Evolutionary conservation across 2,888 invertebrate genomes (phyloP), one percentile per base, ranked within the genome.

Genomic region (Scaptodrosophila latifasciaeformis): DNA sequence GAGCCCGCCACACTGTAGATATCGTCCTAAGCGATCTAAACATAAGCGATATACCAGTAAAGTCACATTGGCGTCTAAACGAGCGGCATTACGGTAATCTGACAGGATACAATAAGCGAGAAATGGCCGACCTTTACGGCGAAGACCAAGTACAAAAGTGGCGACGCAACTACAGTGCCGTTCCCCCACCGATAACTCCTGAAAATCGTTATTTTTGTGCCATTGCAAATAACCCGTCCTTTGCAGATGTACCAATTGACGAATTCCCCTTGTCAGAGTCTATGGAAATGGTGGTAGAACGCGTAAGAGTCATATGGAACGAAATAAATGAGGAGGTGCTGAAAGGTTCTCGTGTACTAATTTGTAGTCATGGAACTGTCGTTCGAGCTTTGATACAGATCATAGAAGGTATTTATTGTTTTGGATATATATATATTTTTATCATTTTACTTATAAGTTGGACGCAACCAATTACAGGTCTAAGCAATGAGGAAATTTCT

Each of bases 51-150:
- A 85, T 95, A 61, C 91, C 92, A 0, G 86, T 92, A 5, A 83
- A 89, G 3, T 91, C 91, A 80, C 92, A 93, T 7, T 96, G 96
- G 96, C 89, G 95, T 10, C 87, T 96, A 21, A 95, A 95, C 77
- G 95, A 96, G 85, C 90, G 96, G 55, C 96, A 96, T 81, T 96
- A 95, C 76, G 96, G 96, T 46, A 93, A 93, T 34, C 89, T 96
- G 4, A 96, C 95, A 9, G 95, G 95, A 1, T 88, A 93, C 57
- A 93, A 95, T 81, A 96, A 96, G 84, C 90, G 92, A 0, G 93
- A 95, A 86, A 93, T 95, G 15, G 94, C 94, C 45, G 91, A 92
- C 48, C 93, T 93, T 82, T 95, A 93, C 86, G 95, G 96, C 9
- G 95, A 94, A 82, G 91, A 92, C 44, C 93, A 94, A 88, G 94